phyloP scores from a whole-genome alignment of 2,888 invertebrate species.

The Thymelicus sylvestris region DNA sequence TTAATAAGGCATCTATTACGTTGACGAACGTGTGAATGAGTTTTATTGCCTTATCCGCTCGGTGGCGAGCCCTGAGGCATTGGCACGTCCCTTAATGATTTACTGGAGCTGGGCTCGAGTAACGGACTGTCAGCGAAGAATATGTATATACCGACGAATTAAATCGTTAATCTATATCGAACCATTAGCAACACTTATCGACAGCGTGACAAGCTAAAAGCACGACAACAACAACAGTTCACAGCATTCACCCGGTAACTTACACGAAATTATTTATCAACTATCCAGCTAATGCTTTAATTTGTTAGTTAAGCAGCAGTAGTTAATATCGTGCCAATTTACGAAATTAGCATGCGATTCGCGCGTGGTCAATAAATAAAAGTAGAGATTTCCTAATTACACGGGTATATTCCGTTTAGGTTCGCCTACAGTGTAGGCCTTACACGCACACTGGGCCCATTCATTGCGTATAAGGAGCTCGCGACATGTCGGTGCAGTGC shows the following conservation, averaged over 20 bases:
- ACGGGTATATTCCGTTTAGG: slow-evolving; percentile 32
- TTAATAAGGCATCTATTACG: slow-evolving; percentile 80
- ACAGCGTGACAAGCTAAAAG: slow-evolving; percentile 23
- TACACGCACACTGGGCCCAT: slow-evolving; percentile 33
- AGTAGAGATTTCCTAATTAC: slow-evolving; percentile 39
- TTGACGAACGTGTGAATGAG: slow-evolving; percentile 84
- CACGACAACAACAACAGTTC: slow-evolving; percentile 15
- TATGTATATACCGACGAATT: slow-evolving; percentile 14
- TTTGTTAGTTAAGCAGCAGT: slow-evolving; percentile 26
- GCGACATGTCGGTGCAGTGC: slow-evolving; percentile 54
- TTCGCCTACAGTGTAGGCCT: slow-evolving; percentile 17
- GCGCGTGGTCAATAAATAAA: slow-evolving; percentile 38
- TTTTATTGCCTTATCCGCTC: slow-evolving; percentile 78
- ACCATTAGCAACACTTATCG: slow-evolving; percentile 19
- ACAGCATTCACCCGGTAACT: slow-evolving; percentile 15
- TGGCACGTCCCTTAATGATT: slow-evolving; percentile 78
- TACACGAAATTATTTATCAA: slow-evolving; percentile 30
- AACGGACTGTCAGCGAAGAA: slow-evolving; percentile 39
- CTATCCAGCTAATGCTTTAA: slow-evolving; percentile 27
- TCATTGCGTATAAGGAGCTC: slow-evolving; percentile 63
- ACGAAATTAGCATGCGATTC: slow-evolving; percentile 37
- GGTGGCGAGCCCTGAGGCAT: slow-evolving; percentile 61
- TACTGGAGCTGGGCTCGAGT: slow-evolving; percentile 52
- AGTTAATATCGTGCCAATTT: slow-evolving; percentile 28
- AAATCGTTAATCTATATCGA: slow-evolving; percentile 29